phyloP scores from a whole-genome alignment of 2,113 vertebrate species.

The Calidris pygmaea region DNA sequence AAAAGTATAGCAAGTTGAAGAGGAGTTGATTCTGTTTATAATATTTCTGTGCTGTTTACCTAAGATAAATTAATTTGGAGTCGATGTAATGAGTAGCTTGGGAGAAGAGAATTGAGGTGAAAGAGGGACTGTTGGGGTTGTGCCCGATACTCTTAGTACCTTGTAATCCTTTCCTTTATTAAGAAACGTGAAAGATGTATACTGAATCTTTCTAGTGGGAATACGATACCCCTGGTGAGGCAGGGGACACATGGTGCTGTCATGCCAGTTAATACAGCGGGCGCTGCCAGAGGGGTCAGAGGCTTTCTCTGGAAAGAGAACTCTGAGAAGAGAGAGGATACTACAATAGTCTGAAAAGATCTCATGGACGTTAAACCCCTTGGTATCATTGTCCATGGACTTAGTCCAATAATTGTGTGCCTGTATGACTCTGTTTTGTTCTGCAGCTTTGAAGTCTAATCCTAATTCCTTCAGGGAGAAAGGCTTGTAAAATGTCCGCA shows the following conservation, averaged over 20 bases:
- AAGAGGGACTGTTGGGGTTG: conserved; percentile 22
- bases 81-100: conserved; percentile 27
- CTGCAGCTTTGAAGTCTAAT: conserved; percentile 60
- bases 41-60: conserved; percentile 45
- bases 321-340: neutral
- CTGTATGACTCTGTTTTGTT: conserved; percentile 48
- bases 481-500: conserved; percentile 15
- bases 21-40: conserved; percentile 46
- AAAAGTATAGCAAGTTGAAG: conserved; percentile 43
- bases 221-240: neutral
- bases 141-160: conserved; percentile 4
- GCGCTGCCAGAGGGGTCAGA: neutral
- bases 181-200: conserved; percentile 18
- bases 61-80: conserved; percentile 55
- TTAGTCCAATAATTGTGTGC: conserved; percentile 48
- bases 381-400: conserved; percentile 48
- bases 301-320: neutral
- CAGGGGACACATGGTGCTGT: neutral
- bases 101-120: conserved; percentile 50
- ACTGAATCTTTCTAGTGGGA: conserved; percentile 29
- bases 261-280: neutral
- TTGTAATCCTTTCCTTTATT: conserved; percentile 66
- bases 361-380: conserved; percentile 37
- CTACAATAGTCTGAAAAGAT: conserved; percentile 44
- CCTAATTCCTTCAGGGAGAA: conserved; percentile 55